Evolutionary conservation across 92 coral and sea anemone genomes (phyloP).

Genomic region (Porites rus): DNA sequence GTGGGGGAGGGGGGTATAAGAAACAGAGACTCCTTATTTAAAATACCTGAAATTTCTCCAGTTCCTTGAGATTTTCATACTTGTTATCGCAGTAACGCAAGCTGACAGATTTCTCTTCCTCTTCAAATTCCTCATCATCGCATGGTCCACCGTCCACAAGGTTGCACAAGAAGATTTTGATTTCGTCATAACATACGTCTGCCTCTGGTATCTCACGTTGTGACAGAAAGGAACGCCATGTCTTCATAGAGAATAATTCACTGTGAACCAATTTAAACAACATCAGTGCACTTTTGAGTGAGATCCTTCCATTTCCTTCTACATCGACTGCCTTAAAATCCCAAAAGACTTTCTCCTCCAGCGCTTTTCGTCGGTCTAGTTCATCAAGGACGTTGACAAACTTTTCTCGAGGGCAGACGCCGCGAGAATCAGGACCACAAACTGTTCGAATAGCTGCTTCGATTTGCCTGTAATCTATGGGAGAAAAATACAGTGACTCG

Average conservation of each 20-base stretch:
- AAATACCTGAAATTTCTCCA: slow-evolving; percentile 89
- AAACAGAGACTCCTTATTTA: not conserved
- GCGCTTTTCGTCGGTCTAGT: slow-evolving; percentile 83
- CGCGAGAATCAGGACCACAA: slow-evolving; percentile 87
- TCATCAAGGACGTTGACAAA: slow-evolving; percentile 83
- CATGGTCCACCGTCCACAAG: slow-evolving; percentile 89
- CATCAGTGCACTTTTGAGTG: slow-evolving; percentile 87
- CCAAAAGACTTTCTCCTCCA: slow-evolving; percentile 95
- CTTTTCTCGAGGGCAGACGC: slow-evolving; percentile 85
- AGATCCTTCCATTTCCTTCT: slow-evolving; percentile 87
- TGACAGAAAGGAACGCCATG: slow-evolving; percentile 84
- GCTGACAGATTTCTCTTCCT: slow-evolving; percentile 74
- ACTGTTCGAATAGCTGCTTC: slow-evolving; percentile 84
- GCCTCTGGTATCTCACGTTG: slow-evolving; percentile 68
- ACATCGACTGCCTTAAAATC: slow-evolving; percentile 92
- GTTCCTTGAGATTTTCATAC: slow-evolving; percentile 80
- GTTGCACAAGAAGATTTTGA: slow-evolving; percentile 91
- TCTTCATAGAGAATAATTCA: slow-evolving; percentile 85
- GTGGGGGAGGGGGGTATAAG: not conserved
- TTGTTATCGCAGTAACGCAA: slow-evolving; percentile 57
- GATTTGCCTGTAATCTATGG: slow-evolving; percentile 84
- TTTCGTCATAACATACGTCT: slow-evolving; percentile 93
- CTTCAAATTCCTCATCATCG: slow-evolving; percentile 75
- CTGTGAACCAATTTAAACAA: slow-evolving; percentile 94
- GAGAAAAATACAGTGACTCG: slow-evolving; percentile 74